Percentiles rank a stretch among this genome's conserved stretches.
Evolutionary conservation across 2,797 vertebrate species (phyloP).

Genomic region (Acanthopagrus latus): DNA sequence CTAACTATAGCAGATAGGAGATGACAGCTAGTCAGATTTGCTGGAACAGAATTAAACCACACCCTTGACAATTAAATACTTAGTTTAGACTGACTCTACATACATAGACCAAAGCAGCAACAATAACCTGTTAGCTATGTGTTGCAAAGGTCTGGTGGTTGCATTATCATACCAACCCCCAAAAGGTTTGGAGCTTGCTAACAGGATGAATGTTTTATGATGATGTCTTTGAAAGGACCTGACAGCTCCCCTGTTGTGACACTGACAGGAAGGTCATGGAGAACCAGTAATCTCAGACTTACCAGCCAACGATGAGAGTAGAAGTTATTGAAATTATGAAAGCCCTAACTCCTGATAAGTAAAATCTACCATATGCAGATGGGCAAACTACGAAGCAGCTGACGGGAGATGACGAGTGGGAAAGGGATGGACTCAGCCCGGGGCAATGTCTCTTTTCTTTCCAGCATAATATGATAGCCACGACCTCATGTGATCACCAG

Average conservation of each 20-base stretch:
- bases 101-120: neutral
- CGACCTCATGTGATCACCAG: slow-evolving; percentile 54
- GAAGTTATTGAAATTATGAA: neutral
- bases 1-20: slow-evolving; percentile 38
- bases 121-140: neutral
- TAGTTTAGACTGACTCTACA: neutral
- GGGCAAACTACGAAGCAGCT: neutral
- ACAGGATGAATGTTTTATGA: slow-evolving; percentile 40
- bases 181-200: slow-evolving; percentile 9
- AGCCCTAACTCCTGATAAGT: neutral
- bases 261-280: slow-evolving; percentile 8
- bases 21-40: slow-evolving; percentile 40
- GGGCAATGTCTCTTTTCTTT: slow-evolving; percentile 25
- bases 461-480: slow-evolving; percentile 21
- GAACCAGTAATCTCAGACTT: neutral
- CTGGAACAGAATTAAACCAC: slow-evolving; percentile 16
- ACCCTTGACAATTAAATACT: slow-evolving; percentile 18
- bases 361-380: neutral
- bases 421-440: neutral
- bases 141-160: slow-evolving; percentile 14
- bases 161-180: slow-evolving; percentile 20
- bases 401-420: neutral
- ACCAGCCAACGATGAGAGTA: slow-evolving; percentile 1
- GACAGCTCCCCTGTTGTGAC: slow-evolving; percentile 30
- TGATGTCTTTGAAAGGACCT: slow-evolving; percentile 19